A percentile compares a stretch with the other conserved stretches of the same genome.
phyloP scores from a whole-genome alignment of 2,888 invertebrate species.

The Andrena chrysosceles region DNA sequence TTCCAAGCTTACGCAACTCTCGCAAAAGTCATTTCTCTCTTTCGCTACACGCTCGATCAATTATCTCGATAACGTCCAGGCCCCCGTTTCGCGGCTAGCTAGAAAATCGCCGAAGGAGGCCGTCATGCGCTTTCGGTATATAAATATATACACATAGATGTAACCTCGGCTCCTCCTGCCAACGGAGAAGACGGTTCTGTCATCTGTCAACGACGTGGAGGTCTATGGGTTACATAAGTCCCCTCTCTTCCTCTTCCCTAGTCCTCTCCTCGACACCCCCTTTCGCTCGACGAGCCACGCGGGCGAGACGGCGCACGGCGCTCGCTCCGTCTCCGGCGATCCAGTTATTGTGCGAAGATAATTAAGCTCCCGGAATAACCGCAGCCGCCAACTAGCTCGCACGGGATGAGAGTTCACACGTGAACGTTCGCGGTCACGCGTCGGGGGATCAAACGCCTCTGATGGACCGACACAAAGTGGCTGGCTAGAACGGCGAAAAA shows the following conservation, averaged over 20 bases:
- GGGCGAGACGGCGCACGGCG: constrained; percentile 19
- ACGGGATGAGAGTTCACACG: constrained; percentile 27
- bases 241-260: constrained; percentile 12
- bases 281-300: constrained; percentile 7
- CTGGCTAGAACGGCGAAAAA: not conserved
- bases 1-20: not conserved
- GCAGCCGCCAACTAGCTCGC: constrained; percentile 17
- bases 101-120: constrained; percentile 61
- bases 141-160: constrained; percentile 66
- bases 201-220: constrained; percentile 80
- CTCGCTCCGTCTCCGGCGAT: constrained; percentile 36
- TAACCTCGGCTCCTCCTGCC: constrained; percentile 72
- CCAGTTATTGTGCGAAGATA: constrained; percentile 64
- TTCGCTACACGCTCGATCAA: constrained; percentile 13
- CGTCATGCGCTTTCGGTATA: constrained; percentile 69
- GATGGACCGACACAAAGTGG: constrained; percentile 5
- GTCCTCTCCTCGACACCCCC: not conserved
- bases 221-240: constrained; percentile 78
- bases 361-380: constrained; percentile 70
- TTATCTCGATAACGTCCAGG: constrained; percentile 14
- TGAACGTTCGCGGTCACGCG: constrained; percentile 8
- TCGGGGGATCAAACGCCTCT: constrained; percentile 7
- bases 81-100: not conserved
- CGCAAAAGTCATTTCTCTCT: constrained; percentile 6
- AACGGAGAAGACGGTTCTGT: constrained; percentile 77